These are phyloP conservation scores for Elachura formosa DNA, from an alignment of 2,113 vertebrate species.

Conservation along the genomic window DNA sequence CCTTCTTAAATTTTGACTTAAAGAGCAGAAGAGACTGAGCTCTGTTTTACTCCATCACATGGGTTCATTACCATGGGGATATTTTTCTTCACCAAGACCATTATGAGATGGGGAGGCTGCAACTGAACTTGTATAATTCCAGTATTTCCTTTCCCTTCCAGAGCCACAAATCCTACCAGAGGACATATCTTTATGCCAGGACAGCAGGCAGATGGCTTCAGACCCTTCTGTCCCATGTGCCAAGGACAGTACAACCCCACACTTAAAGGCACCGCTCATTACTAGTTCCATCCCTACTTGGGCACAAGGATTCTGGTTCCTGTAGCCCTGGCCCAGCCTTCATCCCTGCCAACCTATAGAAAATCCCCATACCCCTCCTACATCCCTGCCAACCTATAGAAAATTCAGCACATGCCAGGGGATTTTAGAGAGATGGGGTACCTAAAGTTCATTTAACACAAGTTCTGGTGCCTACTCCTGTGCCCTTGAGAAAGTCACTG, in stretches of 20 bases:
- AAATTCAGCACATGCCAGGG: neutral
- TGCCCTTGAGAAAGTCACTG: neutral
- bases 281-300: neutral
- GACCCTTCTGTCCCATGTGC: accelerated
- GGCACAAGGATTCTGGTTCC: neutral
- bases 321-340: neutral
- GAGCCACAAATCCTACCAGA: accelerated
- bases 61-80: neutral
- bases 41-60: neutral
- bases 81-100: neutral
- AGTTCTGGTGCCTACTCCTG: neutral
- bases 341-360: neutral
- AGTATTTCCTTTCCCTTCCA: neutral
- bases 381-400: neutral
- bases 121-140: neutral
- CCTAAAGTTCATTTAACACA: neutral
- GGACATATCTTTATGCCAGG: neutral
- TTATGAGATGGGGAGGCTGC: neutral
- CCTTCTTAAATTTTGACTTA: neutral
- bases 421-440: neutral
- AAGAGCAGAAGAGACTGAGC: neutral
- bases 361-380: neutral
- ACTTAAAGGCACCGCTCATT: accelerated
- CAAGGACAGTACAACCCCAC: neutral
- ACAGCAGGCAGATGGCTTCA: accelerated